Percentiles rank a stretch among this genome's conserved stretches.
phyloP scores from a whole-genome alignment of 2,113 vertebrate species.

The Psittacus erithacus region DNA sequence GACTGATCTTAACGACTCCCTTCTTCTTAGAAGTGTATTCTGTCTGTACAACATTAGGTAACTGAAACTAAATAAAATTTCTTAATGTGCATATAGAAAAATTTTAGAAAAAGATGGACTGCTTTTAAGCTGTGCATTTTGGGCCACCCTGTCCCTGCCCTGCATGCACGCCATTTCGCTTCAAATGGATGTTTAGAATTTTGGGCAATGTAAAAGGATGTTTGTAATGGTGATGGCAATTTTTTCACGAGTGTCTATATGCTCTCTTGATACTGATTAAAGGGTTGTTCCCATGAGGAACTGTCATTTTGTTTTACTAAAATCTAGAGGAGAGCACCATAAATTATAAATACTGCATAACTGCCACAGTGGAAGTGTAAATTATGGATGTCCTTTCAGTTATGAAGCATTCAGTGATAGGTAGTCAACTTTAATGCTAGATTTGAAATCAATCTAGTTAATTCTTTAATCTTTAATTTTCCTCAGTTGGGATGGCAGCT shows the following conservation, averaged over 20 bases:
- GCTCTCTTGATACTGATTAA: neutral
- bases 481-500: neutral
- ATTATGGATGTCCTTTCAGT: neutral
- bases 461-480: neutral
- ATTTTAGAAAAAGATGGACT: neutral
- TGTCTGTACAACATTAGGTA: neutral
- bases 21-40: neutral
- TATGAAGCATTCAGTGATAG: neutral
- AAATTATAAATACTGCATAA: neutral
- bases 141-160: neutral
- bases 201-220: neutral
- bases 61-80: neutral
- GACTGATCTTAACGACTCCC: neutral
- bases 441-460: neutral
- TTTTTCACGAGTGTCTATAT: neutral
- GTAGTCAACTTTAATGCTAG: neutral
- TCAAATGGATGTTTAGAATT: neutral
- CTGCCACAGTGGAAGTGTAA: neutral
- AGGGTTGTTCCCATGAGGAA: neutral
- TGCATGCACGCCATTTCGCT: neutral
- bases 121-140: neutral
- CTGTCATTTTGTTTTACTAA: neutral
- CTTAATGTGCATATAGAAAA: fast-evolving
- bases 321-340: neutral
- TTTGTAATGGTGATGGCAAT: neutral